Evolutionary conservation across 2,797 vertebrate genomes (phyloP).

Genomic region (Poeciliopsis gracilis): DNA sequence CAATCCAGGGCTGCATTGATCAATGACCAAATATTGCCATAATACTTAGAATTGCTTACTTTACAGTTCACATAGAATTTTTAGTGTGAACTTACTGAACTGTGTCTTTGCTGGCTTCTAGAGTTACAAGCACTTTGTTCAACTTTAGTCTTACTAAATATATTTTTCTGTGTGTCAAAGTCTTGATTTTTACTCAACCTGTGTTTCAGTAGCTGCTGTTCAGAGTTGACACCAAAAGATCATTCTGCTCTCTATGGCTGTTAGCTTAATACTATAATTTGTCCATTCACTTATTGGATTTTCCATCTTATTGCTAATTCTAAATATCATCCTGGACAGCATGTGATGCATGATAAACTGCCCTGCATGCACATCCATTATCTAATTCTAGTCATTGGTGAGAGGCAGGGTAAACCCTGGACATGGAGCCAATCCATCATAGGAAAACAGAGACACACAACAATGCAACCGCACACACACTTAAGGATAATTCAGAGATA

Average conservation of each 20-base stretch:
- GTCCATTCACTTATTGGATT: constrained; percentile 6
- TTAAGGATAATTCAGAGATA: background rate
- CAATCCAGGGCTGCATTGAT: no score
- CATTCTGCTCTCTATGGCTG: constrained; percentile 36
- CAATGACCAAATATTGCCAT: no score
- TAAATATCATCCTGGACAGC: background rate
- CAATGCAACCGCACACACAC: background rate
- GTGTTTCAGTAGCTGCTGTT: constrained; percentile 31
- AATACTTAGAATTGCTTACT: background rate
- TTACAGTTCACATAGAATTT: background rate
- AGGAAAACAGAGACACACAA: background rate
- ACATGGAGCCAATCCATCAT: background rate
- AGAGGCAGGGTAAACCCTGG: background rate
- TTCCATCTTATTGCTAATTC: background rate
- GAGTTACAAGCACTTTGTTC: background rate
- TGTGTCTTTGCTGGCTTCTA: background rate
- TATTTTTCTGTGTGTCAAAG: constrained; percentile 17
- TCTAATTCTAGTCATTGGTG: background rate
- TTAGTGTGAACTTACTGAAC: background rate
- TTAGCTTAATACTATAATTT: constrained; percentile 42
- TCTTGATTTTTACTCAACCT: constrained; percentile 63
- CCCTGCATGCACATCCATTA: background rate
- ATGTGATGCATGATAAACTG: background rate
- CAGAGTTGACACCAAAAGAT: constrained; percentile 46
- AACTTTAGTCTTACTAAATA: background rate